These are phyloP conservation scores for Poecilia picta DNA, from an alignment of 2,797 vertebrate genomes.

Conservation along the genomic window DNA sequence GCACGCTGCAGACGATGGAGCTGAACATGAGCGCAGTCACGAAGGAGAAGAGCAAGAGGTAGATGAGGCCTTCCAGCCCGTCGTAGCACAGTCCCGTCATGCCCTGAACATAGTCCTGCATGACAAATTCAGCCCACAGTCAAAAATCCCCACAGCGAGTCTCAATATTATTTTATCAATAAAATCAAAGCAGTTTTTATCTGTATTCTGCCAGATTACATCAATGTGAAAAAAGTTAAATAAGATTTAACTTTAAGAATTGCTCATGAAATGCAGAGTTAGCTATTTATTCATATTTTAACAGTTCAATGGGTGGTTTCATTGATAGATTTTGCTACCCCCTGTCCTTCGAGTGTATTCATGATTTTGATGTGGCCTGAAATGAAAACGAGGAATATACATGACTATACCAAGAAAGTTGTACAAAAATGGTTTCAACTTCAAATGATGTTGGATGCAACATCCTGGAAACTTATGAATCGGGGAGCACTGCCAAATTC, in stretches of 20 bases:
- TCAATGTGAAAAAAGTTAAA: too few relatives aligned
- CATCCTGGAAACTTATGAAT: conserved; percentile 43
- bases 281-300: too few relatives aligned
- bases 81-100: conserved; percentile 96
- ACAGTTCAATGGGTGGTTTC: too few relatives aligned
- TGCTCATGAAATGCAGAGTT: too few relatives aligned
- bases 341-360: too few relatives aligned
- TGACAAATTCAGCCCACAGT: background rate
- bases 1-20: conserved; percentile 94
- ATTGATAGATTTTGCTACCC: too few relatives aligned
- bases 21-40: conserved; percentile 99
- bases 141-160: background rate
- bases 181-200: too few relatives aligned
- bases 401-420: background rate
- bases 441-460: conserved; percentile 29
- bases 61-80: conserved; percentile 96
- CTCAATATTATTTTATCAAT: too few relatives aligned
- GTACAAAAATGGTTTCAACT: background rate
- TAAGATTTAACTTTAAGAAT: too few relatives aligned
- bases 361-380: too few relatives aligned
- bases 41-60: conserved; percentile 97
- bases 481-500: conserved; percentile 21
- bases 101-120: conserved; percentile 95
- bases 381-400: too few relatives aligned
- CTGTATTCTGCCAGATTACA: too few relatives aligned